Conservation (phyloP, 2,113 vertebrate genomes). For the Pterocles gutturalis region DNA sequence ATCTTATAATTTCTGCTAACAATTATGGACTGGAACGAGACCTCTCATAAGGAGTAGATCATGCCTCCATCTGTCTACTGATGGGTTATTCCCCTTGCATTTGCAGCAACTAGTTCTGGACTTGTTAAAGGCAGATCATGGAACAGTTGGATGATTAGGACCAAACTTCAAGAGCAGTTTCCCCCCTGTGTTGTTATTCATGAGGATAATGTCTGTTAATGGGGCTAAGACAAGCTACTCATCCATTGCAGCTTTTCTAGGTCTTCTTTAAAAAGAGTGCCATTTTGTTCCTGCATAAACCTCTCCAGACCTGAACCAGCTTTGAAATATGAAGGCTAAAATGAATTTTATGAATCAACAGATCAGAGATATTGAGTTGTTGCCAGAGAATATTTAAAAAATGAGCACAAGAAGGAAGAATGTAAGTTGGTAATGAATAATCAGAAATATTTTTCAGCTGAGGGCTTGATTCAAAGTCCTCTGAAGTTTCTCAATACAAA, state of each 20-base stretch:
- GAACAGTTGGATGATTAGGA: background rate
- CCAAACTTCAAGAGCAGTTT: background rate
- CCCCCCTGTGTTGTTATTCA: background rate
- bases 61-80: slow-evolving; percentile 50
- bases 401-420: background rate
- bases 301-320: background rate
- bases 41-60: slow-evolving; percentile 38
- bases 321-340: background rate
- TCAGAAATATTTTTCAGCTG: background rate
- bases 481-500: background rate
- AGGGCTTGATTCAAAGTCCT: background rate
- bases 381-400: background rate
- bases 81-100: background rate
- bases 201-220: background rate
- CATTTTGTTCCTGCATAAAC: background rate
- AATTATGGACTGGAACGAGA: slow-evolving; percentile 36
- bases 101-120: background rate
- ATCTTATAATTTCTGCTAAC: slow-evolving; percentile 42
- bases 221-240: background rate
- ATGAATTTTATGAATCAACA: background rate
- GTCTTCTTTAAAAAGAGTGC: background rate
- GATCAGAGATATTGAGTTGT: background rate
- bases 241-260: background rate
- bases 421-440: slow-evolving; percentile 15
- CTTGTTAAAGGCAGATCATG: background rate